A percentile compares a stretch with the other conserved stretches of the same genome.
These are phyloP conservation scores for Enteromius afrohamiltoni DNA, from an alignment of 2,797 vertebrate genomes.

Conservation along the genomic window DNA sequence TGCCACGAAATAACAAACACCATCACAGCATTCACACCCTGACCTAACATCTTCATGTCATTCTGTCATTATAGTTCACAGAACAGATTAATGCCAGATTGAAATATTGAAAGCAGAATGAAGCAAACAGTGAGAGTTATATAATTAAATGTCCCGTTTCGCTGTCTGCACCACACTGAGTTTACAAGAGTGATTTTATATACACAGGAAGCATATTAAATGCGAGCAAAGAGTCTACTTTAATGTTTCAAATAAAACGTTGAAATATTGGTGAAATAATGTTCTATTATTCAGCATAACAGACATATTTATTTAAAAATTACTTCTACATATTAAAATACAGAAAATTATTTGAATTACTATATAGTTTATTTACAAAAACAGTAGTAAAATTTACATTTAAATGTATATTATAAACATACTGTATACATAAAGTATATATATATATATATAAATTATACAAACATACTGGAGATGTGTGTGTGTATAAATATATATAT, in stretches of 20 bases:
- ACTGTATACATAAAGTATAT: no score
- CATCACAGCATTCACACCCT: neutral
- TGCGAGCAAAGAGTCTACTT: neutral
- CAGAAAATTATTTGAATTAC: neutral
- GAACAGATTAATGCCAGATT: neutral
- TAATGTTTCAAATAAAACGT: neutral
- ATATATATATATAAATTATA: neutral
- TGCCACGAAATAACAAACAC: neutral
- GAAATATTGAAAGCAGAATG: conserved; percentile 3
- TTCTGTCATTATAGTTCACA: neutral
- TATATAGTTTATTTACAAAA: neutral
- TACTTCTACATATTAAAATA: neutral
- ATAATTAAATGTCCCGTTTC: neutral
- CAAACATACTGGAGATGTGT: neutral
- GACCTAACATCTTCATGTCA: neutral
- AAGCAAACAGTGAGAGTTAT: neutral
- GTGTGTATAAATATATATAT: no score
- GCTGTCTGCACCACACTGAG: neutral
- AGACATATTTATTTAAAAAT: neutral
- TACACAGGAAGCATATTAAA: neutral
- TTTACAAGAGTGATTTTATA: neutral
- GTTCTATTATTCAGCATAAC: neutral
- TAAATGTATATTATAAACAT: neutral
- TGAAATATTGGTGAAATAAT: neutral
- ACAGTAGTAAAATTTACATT: neutral